These are phyloP conservation scores for Hormaphis cornu DNA, from an alignment of 1,140 invertebrate genomes.

Conservation along the genomic window DNA sequence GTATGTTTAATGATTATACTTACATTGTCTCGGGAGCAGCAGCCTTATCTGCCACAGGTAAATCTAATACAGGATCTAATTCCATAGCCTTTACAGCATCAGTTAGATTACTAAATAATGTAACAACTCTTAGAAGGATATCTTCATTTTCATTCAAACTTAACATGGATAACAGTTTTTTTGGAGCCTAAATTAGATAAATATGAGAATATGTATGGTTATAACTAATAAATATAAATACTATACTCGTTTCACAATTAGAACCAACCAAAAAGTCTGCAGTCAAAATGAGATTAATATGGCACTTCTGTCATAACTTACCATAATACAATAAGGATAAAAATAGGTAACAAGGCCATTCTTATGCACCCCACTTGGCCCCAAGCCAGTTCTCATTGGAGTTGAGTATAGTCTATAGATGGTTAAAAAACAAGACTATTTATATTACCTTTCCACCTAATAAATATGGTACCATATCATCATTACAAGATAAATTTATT, in stretches of 20 bases:
- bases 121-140: conserved; percentile 48
- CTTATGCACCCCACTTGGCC: too few relatives aligned
- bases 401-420: too few relatives aligned
- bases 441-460: conserved; percentile 57
- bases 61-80: conserved; percentile 44
- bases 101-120: conserved; percentile 49
- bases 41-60: conserved; percentile 50
- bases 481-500: conserved; percentile 57
- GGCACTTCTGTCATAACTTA: too few relatives aligned
- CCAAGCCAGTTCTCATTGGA: too few relatives aligned
- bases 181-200: conserved; percentile 47
- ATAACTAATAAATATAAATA: too few relatives aligned
- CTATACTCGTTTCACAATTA: too few relatives aligned
- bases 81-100: conserved; percentile 43
- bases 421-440: too few relatives aligned
- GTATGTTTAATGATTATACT: conserved; percentile 33
- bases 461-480: conserved; percentile 52
- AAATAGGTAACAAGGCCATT: too few relatives aligned
- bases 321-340: too few relatives aligned
- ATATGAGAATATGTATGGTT: not conserved
- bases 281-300: too few relatives aligned
- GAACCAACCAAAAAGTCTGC: too few relatives aligned
- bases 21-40: conserved; percentile 52
- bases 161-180: conserved; percentile 46
- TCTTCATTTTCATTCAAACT: conserved; percentile 45